These are phyloP conservation scores for Ametastegia equiseti DNA, from an alignment of 2,888 invertebrate genomes.

Conservation along the genomic window DNA sequence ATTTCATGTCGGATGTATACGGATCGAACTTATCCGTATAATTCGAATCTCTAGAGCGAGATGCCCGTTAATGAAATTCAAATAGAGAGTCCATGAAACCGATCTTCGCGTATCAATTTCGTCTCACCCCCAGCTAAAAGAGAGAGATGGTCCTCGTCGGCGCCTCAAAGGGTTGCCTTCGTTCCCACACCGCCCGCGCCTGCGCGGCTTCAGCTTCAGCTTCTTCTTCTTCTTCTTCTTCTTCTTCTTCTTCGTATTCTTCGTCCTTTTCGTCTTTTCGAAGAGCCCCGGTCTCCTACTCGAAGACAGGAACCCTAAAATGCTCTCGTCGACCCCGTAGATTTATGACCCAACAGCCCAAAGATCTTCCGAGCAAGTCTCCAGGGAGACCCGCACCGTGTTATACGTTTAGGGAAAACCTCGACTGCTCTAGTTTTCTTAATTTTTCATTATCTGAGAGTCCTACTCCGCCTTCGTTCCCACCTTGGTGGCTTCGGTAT, in stretches of 20 bases:
- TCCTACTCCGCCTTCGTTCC: not conserved
- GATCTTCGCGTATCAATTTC: conserved; percentile 61
- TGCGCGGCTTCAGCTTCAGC: conserved; percentile 8
- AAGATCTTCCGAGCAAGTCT: not conserved
- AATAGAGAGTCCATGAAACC: conserved; percentile 53
- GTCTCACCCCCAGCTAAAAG: conserved; percentile 57
- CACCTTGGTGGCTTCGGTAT: not conserved
- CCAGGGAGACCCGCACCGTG: conserved; percentile 4
- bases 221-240: not conserved
- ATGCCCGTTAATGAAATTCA: conserved; percentile 60
- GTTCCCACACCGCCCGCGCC: conserved; percentile 47
- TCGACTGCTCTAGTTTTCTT: conserved; percentile 9
- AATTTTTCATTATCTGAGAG: not conserved
- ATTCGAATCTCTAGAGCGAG: conserved; percentile 23
- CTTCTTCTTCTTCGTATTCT: conserved; percentile 18
- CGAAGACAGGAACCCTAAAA: conserved; percentile 47
- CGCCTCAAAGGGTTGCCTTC: conserved; percentile 57
- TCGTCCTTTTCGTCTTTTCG: too few relatives aligned
- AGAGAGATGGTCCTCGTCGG: conserved; percentile 53
- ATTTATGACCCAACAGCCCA: conserved; percentile 41
- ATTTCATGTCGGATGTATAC: not conserved
- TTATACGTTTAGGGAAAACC: conserved; percentile 25
- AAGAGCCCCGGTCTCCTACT: conserved; percentile 27
- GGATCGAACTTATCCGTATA: conserved; percentile 30
- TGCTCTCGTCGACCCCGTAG: conserved; percentile 41